These are phyloP conservation scores for Grammomys dolichurus DNA, from an alignment of 2,113 vertebrate species.

Conservation along the genomic window DNA sequence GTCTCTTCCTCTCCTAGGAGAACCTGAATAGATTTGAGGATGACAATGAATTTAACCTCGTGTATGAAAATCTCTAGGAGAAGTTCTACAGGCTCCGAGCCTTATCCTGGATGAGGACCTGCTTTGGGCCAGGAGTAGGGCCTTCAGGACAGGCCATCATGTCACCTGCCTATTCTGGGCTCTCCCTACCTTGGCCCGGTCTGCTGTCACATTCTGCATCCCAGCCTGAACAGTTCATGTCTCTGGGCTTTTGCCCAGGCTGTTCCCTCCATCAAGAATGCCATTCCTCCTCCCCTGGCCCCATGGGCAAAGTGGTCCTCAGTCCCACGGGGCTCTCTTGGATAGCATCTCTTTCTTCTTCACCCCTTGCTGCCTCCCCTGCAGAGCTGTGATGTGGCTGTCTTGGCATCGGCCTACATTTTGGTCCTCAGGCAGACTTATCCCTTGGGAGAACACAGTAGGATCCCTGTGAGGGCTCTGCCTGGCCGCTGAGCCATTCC, in stretches of 20 bases:
- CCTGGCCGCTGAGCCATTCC: neutral
- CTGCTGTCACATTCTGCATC: accelerated
- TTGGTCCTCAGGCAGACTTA: neutral
- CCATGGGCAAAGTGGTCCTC: neutral
- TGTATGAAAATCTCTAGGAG: conserved; percentile 79
- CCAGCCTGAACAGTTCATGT: neutral
- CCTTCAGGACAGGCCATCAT: accelerated
- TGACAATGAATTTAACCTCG: conserved; percentile 40
- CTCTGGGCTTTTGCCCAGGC: neutral
- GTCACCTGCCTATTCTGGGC: neutral
- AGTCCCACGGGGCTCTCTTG: neutral
- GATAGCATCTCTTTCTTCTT: accelerated
- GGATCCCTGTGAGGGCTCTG: neutral
- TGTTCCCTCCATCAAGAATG: neutral
- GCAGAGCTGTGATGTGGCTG: neutral
- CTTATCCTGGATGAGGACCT: neutral
- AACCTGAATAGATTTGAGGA: accelerated
- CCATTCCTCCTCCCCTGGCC: neutral
- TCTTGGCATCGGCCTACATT: neutral
- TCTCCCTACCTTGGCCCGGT: neutral
- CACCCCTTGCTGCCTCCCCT: accelerated
- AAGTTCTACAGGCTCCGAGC: accelerated
- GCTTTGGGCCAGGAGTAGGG: neutral
- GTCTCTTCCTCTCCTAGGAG: conserved; percentile 34
- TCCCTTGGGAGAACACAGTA: neutral